phyloP scores from a whole-genome alignment of 2,113 vertebrate species.

The Australoheros scitulus region DNA sequence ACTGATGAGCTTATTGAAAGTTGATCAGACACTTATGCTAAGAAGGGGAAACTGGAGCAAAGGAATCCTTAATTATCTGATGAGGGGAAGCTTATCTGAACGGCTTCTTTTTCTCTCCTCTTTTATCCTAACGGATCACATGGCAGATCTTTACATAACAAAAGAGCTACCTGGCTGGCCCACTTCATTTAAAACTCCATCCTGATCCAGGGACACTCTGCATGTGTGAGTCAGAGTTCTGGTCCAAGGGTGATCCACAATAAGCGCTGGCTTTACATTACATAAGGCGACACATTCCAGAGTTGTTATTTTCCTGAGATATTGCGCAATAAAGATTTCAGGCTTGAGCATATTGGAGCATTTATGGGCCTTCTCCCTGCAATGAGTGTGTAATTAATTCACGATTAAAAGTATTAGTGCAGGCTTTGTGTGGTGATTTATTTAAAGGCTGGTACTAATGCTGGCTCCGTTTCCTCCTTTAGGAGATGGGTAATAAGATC shows the following conservation, averaged over 20 bases:
- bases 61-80: slow-evolving; percentile 81
- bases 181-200: slow-evolving; percentile 59
- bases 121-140: slow-evolving; percentile 78
- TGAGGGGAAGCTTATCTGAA: slow-evolving; percentile 84
- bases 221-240: slow-evolving; percentile 29
- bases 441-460: slow-evolving; percentile 68
- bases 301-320: slow-evolving; percentile 17
- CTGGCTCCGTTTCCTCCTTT: slow-evolving; percentile 75
- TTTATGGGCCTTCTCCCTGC: slow-evolving; percentile 47
- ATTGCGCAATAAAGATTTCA: slow-evolving; percentile 9
- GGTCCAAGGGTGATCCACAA: slow-evolving; percentile 14
- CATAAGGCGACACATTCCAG: not conserved
- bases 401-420: slow-evolving; percentile 77
- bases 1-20: slow-evolving; percentile 82
- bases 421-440: slow-evolving; percentile 78
- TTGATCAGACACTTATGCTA: slow-evolving; percentile 82
- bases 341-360: slow-evolving; percentile 56
- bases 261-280: not conserved
- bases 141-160: slow-evolving; percentile 83
- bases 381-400: slow-evolving; percentile 71
- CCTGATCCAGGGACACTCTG: slow-evolving; percentile 32
- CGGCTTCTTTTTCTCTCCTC: slow-evolving; percentile 79
- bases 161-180: slow-evolving; percentile 76
- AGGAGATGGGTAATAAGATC: slow-evolving; percentile 77
- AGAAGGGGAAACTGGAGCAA: slow-evolving; percentile 82